Evolutionary conservation across 2,797 vertebrate species (phyloP).

Genomic region (Numenius phaeopus): DNA sequence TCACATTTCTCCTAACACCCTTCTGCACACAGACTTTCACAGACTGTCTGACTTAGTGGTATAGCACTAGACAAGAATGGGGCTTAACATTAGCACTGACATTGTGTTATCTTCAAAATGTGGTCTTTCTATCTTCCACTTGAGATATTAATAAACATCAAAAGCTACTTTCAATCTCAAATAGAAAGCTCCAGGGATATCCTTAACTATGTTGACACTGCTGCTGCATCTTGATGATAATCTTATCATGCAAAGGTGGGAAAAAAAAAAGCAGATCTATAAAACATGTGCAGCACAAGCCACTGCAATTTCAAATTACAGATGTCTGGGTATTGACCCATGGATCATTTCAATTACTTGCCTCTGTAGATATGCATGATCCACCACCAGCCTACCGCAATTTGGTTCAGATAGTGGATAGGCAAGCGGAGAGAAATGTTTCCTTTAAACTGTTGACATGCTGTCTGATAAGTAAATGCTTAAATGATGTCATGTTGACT

Average conservation of each 20-base stretch:
- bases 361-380: constrained; percentile 42
- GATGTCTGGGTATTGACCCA: constrained; percentile 49
- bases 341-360: constrained; percentile 62
- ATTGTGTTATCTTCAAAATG: constrained; percentile 59
- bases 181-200: constrained; percentile 47
- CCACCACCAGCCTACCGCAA: not conserved
- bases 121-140: constrained; percentile 42
- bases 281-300: not conserved
- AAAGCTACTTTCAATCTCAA: constrained; percentile 46
- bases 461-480: constrained; percentile 50
- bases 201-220: not conserved
- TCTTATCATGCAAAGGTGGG: constrained; percentile 54
- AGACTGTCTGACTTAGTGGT: constrained; percentile 7
- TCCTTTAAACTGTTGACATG: constrained; percentile 48
- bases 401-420: constrained; percentile 41
- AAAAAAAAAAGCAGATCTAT: constrained; percentile 24
- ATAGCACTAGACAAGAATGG: constrained; percentile 30
- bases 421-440: not conserved
- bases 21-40: constrained; percentile 11
- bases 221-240: constrained; percentile 61
- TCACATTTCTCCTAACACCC: constrained; percentile 19
- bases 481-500: constrained; percentile 45
- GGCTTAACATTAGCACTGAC: constrained; percentile 47
- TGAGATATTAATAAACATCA: constrained; percentile 62
- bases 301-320: constrained; percentile 38